Evolutionary conservation across 1,140 invertebrate species (phyloP), one percentile per base, ranked within the genome.

Genomic region (Scaptomyza graminum): DNA sequence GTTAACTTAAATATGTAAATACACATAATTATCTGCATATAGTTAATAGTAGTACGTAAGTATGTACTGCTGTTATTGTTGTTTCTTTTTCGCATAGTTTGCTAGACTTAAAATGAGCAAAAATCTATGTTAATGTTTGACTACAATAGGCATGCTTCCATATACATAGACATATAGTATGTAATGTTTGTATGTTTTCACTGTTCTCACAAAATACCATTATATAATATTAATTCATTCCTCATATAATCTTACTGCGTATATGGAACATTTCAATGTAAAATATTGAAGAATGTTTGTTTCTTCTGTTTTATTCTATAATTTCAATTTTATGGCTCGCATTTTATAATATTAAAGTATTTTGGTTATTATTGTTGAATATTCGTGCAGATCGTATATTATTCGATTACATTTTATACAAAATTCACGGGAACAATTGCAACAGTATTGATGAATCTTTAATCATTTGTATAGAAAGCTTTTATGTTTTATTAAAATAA

Each of bases 1-100:
- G 81, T 85, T 80, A 84, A 85, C 81, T 84, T 76, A 85, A 85
- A 80, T 84, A 85, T 84, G 80, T 84, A 84, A 84, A 84, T 80
- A 84, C 76, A 84, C 81, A 77, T 74, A 70, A 80, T 85, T 74
- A 79, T 62, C 80, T 76, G 72, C 62, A 55, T 66, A 66, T 71
- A 39, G 11, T 34, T 11, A 66, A 61, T 79, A 71, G 65, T 43
- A 41, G 71, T 71, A 75, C 76, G 18, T 60, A 65, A 43, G 39
- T 64, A 56, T 44, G n/a, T 57, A 44, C 68, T 55, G 31, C 39
- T 69, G 54, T 60, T 57, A 18, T 51, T 49, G 9, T 54, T 59
- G 28, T 11, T 18, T 49, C 39, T 5, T 64, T 22, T 49, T 22
- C 3, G 41, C 56, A 51, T 34, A 56, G 44, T 51, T 57, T n/a